Evolutionary conservation across 2,888 invertebrate genomes (phyloP).

Genomic region (Chaitophorus viminalis): DNA sequence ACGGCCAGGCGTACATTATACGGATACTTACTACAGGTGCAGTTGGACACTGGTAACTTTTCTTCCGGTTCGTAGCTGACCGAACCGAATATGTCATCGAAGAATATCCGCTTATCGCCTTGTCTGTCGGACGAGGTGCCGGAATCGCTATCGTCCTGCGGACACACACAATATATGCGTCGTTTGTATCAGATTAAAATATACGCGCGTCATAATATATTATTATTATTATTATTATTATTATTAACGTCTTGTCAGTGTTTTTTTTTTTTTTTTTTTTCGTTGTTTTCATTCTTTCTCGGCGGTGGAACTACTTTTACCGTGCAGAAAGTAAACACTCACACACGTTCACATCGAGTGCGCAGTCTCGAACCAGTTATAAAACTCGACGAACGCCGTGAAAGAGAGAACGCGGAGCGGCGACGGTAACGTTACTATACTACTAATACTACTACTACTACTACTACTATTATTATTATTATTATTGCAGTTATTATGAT

Average conservation of each 20-base stretch:
- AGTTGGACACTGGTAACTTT: slow-evolving; percentile 64
- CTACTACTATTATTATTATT: too few species aligned
- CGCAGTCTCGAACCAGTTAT: slow-evolving; percentile 20
- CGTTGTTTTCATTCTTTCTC: slow-evolving; percentile 6
- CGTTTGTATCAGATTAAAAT: background rate
- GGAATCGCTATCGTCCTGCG: slow-evolving; percentile 9
- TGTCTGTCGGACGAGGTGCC: slow-evolving; percentile 11
- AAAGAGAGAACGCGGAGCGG: slow-evolving; percentile 16
- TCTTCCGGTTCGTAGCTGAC: slow-evolving; percentile 64
- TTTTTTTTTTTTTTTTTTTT: background rate
- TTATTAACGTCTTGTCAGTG: background rate
- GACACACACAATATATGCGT: background rate
- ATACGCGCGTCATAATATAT: background rate
- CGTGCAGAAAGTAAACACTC: slow-evolving; percentile 24
- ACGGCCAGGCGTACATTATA: background rate
- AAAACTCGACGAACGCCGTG: background rate
- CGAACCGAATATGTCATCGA: slow-evolving; percentile 65
- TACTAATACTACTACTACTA: too few species aligned
- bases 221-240: background rate
- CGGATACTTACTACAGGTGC: slow-evolving; percentile 65
- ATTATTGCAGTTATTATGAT: background rate
- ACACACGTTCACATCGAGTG: background rate
- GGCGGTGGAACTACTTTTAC: slow-evolving; percentile 33
- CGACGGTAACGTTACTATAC: background rate
- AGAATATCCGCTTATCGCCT: slow-evolving; percentile 63